Conservation (phyloP, 35 echinoderm and acorn worm species). For the Holothuria glaberrima region DNA sequence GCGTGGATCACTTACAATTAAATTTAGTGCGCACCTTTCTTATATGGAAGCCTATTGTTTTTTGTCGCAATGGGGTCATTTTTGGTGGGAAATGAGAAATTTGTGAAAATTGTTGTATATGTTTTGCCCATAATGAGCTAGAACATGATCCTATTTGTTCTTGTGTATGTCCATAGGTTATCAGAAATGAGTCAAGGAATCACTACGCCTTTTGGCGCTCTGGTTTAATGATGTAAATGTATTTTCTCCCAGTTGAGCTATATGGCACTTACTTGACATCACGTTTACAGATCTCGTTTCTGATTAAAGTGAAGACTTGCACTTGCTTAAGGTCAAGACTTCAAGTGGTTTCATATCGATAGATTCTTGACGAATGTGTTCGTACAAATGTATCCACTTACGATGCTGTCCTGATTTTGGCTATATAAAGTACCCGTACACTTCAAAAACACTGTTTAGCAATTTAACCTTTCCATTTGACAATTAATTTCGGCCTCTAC, state of each 20-base stretch:
- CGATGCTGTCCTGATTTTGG: neutral
- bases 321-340: constrained; percentile 4
- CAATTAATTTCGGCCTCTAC: neutral
- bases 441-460: neutral
- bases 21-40: too few relatives aligned
- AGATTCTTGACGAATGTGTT: neutral
- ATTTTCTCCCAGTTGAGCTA: neutral
- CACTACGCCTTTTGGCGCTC: neutral
- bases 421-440: constrained; percentile 1
- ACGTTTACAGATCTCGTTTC: constrained; percentile 14
- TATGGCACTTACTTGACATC: neutral
- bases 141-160: neutral
- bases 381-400: neutral
- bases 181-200: neutral
- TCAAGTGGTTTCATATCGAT: neutral
- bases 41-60: neutral
- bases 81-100: neutral
- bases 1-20: too few relatives aligned
- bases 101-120: constrained; percentile 11
- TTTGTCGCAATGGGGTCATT: neutral
- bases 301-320: constrained; percentile 13
- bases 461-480: constrained; percentile 3
- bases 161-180: constrained; percentile 10
- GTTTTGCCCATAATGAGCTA: neutral
- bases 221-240: neutral